Evolutionary conservation across 2,888 invertebrate genomes (phyloP).

Genomic region (Thecocarcelia acutangulata): DNA sequence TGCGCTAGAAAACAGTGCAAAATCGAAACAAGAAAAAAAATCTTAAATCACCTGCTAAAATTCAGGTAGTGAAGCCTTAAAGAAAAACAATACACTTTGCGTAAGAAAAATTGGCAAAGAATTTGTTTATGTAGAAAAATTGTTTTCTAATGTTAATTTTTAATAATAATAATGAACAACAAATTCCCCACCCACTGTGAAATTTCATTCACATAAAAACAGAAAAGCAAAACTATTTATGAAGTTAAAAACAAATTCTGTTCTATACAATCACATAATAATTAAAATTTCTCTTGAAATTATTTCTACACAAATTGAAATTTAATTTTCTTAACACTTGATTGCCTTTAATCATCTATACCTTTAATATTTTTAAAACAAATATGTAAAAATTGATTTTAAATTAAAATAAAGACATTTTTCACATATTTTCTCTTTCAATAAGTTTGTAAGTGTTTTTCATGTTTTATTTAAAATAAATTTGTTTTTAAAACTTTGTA

Average conservation of each 20-base stretch:
- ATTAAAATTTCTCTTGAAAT: neutral
- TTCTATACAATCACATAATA: conserved; percentile 2
- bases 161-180: conserved; percentile 9
- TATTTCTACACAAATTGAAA: neutral
- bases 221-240: no score
- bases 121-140: conserved; percentile 23
- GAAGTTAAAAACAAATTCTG: neutral
- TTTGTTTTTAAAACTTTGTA: conserved; percentile 45
- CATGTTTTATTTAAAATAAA: neutral
- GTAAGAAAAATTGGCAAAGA: conserved; percentile 24
- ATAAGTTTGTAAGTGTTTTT: conserved; percentile 38
- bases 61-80: conserved; percentile 10
- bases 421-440: conserved; percentile 56
- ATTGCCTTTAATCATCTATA: conserved; percentile 6
- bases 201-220: conserved; percentile 12
- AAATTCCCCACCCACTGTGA: conserved; percentile 10
- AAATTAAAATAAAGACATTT: neutral
- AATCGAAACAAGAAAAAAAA: conserved; percentile 28
- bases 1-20: neutral
- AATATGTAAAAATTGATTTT: conserved; percentile 11
- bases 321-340: neutral
- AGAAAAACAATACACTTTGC: neutral
- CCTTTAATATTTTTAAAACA: neutral
- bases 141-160: conserved; percentile 5
- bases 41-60: conserved; percentile 63